These are phyloP conservation scores for Heliconius hortense DNA, from an alignment of 2,888 invertebrate species.

Conservation along the genomic window DNA sequence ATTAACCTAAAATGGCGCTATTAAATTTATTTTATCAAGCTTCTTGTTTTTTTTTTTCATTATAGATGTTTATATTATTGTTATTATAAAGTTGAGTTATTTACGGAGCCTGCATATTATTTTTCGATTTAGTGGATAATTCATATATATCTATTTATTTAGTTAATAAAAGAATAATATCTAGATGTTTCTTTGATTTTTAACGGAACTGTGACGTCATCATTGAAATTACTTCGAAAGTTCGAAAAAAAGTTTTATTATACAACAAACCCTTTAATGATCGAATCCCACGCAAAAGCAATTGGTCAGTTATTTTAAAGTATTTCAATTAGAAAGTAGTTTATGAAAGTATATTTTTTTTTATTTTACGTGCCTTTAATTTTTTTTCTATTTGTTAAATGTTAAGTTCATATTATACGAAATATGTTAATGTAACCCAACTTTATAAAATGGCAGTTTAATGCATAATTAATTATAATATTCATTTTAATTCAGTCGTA, in stretches of 20 bases:
- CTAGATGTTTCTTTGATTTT: conserved; percentile 21
- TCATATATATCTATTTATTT: conserved; percentile 78
- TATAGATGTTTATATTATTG: neutral
- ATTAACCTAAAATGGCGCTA: neutral
- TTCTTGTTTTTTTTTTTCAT: neutral
- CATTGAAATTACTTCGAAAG: neutral
- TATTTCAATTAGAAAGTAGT: conserved; percentile 45
- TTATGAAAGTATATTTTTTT: conserved; percentile 59
- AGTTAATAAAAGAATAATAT: conserved; percentile 55
- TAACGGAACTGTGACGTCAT: conserved; percentile 6
- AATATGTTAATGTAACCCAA: conserved; percentile 50
- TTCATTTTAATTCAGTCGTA: conserved; percentile 5
- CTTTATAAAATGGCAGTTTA: conserved; percentile 21
- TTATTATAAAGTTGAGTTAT: conserved; percentile 13
- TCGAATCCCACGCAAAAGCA: neutral
- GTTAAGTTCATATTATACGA: conserved; percentile 48
- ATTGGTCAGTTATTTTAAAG: neutral
- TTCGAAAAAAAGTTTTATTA: neutral
- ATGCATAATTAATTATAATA: neutral
- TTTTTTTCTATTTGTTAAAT: conserved; percentile 44
- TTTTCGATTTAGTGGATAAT: conserved; percentile 69
- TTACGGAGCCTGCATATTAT: conserved; percentile 41
- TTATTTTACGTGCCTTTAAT: conserved; percentile 76
- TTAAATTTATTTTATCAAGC: neutral
- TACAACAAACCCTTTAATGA: neutral